Conservation (phyloP, 2,113 vertebrate genomes). For the human (Homo sapiens) region DNA sequence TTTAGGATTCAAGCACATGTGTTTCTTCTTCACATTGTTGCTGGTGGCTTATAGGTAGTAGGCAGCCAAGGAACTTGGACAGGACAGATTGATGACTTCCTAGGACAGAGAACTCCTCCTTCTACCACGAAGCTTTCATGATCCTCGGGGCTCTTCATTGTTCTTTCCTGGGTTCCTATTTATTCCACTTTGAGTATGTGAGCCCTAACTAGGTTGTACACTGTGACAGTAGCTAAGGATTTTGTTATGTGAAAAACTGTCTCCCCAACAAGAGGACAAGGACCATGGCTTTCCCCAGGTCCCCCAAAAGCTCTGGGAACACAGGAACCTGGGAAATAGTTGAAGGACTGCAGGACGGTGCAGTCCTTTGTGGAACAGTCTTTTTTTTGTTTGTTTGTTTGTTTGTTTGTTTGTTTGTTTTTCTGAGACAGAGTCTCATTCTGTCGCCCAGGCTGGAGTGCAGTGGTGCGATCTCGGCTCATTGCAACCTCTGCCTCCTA, state of each 20-base stretch:
- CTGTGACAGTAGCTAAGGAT: neutral
- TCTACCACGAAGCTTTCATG: fast-evolving
- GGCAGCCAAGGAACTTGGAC: fast-evolving
- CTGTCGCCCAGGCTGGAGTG: no score
- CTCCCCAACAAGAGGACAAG: neutral
- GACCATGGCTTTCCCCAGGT: neutral
- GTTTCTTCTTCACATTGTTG: neutral
- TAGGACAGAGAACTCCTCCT: neutral
- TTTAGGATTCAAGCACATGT: neutral
- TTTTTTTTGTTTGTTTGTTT: no score
- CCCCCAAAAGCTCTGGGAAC: neutral
- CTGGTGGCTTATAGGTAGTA: no score
- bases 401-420: no score
- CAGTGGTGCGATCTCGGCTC: no score
- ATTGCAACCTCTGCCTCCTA: no score
- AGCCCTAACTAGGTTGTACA: neutral
- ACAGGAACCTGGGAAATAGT: neutral
- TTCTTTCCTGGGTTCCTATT: neutral
- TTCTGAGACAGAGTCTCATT: no score
- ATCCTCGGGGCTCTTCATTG: neutral
- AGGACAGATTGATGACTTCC: neutral
- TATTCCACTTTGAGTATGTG: neutral
- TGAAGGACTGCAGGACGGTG: fast-evolving
- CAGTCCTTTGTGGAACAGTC: neutral
- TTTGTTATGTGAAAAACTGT: neutral